Conservation (phyloP, 2,113 vertebrate species). For the Apeltes quadracus region DNA sequence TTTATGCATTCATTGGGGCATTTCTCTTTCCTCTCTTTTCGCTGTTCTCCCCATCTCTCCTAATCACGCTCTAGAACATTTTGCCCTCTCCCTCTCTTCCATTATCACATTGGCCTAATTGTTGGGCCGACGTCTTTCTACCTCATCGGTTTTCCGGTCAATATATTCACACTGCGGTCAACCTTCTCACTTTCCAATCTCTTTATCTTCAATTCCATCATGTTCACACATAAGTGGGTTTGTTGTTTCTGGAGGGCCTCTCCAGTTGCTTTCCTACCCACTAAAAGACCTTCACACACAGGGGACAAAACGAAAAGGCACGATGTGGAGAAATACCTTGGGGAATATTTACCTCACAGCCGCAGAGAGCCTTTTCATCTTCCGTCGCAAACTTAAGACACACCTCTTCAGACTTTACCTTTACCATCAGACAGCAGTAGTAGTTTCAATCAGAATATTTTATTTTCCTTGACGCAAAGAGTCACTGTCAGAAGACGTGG, state of each 20-base stretch:
- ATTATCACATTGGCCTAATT: background rate
- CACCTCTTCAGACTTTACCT: no score
- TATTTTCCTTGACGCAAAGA: no score
- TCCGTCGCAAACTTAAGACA: no score
- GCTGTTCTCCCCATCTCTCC: background rate
- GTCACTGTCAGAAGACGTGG: no score
- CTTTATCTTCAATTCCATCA: conserved; percentile 5
- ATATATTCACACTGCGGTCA: background rate
- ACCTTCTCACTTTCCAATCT: conserved; percentile 6
- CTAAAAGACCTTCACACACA: background rate
- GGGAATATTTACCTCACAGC: no score
- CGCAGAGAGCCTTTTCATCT: no score
- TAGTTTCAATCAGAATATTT: no score
- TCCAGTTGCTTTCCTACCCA: background rate
- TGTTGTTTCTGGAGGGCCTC: background rate
- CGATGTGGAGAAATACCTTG: background rate
- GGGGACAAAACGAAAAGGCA: background rate
- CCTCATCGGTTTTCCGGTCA: conserved; percentile 30
- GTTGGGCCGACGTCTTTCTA: conserved; percentile 13
- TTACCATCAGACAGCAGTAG: no score
- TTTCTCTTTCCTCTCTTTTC: background rate
- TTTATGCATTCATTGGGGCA: conserved; percentile 8
- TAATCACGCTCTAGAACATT: conserved; percentile 1
- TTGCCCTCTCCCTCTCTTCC: background rate
- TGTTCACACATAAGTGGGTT: background rate